phyloP scores from a whole-genome alignment of 2,797 vertebrate genomes.

The Betta splendens region DNA sequence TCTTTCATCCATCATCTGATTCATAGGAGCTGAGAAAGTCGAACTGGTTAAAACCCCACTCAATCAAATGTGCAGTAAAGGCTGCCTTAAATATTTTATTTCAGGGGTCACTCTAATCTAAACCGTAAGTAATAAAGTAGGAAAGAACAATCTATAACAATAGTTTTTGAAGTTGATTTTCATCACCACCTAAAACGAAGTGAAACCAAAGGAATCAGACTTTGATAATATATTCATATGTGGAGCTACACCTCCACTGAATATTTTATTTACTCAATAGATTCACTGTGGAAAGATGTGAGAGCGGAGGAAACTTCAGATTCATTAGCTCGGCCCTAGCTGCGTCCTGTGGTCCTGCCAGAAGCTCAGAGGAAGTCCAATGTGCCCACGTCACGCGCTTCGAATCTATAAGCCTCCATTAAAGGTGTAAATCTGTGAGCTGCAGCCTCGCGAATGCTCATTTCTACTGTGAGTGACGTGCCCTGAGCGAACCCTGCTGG shows the following conservation, averaged over 20 bases:
- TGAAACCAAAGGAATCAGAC: not conserved
- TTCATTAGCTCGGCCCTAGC: not conserved
- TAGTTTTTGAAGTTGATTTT: not conserved
- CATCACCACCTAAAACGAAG: not conserved
- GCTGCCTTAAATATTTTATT: conserved; percentile 15
- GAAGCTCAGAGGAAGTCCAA: not conserved
- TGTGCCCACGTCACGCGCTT: not conserved
- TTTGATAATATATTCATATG: not conserved
- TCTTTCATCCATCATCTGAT: not conserved
- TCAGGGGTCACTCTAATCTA: too few species aligned
- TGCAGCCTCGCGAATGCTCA: not conserved
- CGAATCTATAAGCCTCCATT: too few species aligned
- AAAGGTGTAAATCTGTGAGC: not conserved
- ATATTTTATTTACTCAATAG: not conserved
- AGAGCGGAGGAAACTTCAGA: not conserved
- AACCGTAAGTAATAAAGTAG: too few species aligned
- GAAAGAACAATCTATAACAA: too few species aligned
- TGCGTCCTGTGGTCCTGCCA: not conserved
- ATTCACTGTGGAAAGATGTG: not conserved
- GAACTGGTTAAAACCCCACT: conserved; percentile 10
- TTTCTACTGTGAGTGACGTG: not conserved
- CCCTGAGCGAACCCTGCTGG: conserved; percentile 1
- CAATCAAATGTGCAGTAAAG: conserved; percentile 18
- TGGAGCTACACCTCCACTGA: not conserved
- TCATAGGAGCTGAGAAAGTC: conserved; percentile 2